Conservation (phyloP, 1,140 invertebrate genomes). For the Delia radicum region DNA sequence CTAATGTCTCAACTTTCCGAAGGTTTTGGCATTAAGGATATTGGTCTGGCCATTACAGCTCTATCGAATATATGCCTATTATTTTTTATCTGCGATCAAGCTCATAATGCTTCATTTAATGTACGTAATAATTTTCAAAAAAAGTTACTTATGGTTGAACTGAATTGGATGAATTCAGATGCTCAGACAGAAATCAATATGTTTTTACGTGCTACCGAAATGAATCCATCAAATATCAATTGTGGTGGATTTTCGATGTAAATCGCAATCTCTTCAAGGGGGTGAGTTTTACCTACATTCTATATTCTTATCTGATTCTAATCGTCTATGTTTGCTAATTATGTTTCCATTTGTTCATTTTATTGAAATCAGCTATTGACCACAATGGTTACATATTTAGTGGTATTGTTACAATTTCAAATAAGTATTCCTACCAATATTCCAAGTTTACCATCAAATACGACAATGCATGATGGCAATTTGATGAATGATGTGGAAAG, state of each 20-base stretch:
- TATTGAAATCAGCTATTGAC: constrained; percentile 60
- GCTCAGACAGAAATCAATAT: constrained; percentile 68
- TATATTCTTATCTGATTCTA: background rate
- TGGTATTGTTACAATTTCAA: constrained; percentile 69
- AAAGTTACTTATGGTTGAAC: constrained; percentile 66
- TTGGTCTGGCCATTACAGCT: constrained; percentile 65
- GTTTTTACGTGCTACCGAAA: constrained; percentile 69
- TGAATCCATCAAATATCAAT: constrained; percentile 69
- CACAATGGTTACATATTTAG: constrained; percentile 71
- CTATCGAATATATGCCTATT: constrained; percentile 62
- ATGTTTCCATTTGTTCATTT: background rate
- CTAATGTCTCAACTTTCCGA: constrained; percentile 67
- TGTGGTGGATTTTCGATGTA: constrained; percentile 69
- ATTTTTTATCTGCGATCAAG: constrained; percentile 69
- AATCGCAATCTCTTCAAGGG: constrained; percentile 69
- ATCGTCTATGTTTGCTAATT: background rate
- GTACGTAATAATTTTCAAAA: constrained; percentile 69
- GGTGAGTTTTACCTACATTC: constrained; percentile 48
- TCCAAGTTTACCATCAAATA: constrained; percentile 30
- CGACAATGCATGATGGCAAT: constrained; percentile 35
- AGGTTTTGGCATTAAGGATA: constrained; percentile 67
- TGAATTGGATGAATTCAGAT: constrained; percentile 67
- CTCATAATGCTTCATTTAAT: constrained; percentile 66
- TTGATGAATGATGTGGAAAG: constrained; percentile 31
- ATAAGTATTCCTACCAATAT: constrained; percentile 64